Conservation (phyloP, 2,797 vertebrate species). For the Dipus sagitta region DNA sequence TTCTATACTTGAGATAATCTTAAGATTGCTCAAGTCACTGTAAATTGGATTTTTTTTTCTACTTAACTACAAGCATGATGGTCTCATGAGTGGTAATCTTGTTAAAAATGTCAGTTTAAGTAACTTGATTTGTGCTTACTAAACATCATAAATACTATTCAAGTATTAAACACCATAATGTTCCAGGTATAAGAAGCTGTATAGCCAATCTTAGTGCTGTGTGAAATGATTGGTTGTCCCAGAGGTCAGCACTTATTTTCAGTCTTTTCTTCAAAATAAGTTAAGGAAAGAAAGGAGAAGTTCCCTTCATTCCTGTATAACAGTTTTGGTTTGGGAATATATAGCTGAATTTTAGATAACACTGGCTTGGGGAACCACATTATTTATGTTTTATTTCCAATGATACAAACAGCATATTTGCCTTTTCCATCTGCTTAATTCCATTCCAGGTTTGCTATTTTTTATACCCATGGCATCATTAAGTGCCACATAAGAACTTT, state of each 20-base stretch:
- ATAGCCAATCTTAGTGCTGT: slow-evolving; percentile 37
- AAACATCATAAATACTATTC: slow-evolving; percentile 83
- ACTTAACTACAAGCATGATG: slow-evolving; percentile 83
- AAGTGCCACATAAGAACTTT: slow-evolving; percentile 33
- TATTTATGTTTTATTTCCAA: slow-evolving; percentile 46
- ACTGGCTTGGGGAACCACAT: neutral
- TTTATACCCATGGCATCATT: slow-evolving; percentile 2
- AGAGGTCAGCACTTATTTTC: slow-evolving; percentile 1
- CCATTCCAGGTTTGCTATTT: slow-evolving; percentile 68
- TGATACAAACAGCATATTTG: slow-evolving; percentile 37
- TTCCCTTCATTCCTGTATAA: neutral
- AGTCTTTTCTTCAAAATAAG: slow-evolving; percentile 30
- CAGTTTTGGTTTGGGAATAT: slow-evolving; percentile 20
- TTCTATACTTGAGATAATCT: slow-evolving; percentile 74
- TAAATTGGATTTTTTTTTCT: slow-evolving; percentile 81
- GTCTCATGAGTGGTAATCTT: slow-evolving; percentile 84
- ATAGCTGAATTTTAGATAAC: neutral
- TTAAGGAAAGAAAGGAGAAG: slow-evolving; percentile 7
- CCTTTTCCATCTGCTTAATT: slow-evolving; percentile 72
- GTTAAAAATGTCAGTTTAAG: slow-evolving; percentile 87
- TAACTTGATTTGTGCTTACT: slow-evolving; percentile 86
- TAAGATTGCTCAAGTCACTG: slow-evolving; percentile 64
- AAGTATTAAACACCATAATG: slow-evolving; percentile 60
- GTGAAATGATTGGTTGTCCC: slow-evolving; percentile 43
- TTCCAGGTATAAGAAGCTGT: slow-evolving; percentile 58